phyloP scores from a whole-genome alignment of 2,113 vertebrate genomes.

The Eidolon helvum region DNA sequence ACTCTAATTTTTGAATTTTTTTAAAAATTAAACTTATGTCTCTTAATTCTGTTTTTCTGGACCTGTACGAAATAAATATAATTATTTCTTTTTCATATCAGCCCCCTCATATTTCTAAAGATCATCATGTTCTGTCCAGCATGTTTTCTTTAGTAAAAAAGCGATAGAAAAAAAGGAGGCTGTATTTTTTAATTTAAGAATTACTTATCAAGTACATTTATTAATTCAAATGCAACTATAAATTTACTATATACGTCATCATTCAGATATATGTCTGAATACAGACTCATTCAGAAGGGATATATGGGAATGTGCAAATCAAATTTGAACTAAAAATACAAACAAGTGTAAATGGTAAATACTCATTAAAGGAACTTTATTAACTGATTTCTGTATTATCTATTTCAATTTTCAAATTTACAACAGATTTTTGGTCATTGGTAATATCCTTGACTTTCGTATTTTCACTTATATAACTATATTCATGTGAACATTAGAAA shows the following conservation, averaged over 20 bases:
- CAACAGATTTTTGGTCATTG: background rate
- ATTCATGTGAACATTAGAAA: background rate
- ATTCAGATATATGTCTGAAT: background rate
- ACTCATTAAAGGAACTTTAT: background rate
- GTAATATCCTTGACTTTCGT: background rate
- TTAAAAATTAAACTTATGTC: background rate
- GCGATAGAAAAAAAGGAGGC: background rate
- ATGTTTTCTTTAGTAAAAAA: background rate
- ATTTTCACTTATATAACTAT: background rate
- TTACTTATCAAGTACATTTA: background rate
- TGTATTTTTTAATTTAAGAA: background rate
- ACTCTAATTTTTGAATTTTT: background rate
- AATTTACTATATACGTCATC: background rate
- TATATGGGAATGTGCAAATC: background rate
- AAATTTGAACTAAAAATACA: constrained; percentile 5
- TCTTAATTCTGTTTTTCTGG: background rate
- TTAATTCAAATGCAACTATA: background rate
- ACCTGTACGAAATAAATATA: background rate
- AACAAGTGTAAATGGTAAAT: background rate
- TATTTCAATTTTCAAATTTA: background rate
- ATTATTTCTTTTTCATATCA: background rate
- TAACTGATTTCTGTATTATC: background rate
- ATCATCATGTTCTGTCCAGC: background rate
- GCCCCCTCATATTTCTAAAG: background rate
- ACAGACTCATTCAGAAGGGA: background rate